A percentile compares a stretch with the other conserved stretches of the same genome.
Evolutionary conservation across 2,888 invertebrate species (phyloP).

Genomic region (Crocallis elinguaria): DNA sequence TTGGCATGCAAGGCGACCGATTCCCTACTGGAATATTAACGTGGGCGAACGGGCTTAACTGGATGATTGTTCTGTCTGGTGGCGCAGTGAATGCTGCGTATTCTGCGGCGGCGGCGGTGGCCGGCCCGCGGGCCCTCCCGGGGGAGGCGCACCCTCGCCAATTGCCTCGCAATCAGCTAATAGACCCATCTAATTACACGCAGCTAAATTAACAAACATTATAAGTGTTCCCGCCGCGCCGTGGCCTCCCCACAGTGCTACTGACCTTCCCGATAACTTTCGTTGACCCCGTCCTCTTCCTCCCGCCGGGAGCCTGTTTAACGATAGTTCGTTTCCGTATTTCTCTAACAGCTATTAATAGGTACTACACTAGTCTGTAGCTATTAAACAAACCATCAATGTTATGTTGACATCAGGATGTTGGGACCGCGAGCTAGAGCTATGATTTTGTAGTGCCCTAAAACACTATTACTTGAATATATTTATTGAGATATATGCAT

Average conservation of each 20-base stretch:
- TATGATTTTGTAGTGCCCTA: no score
- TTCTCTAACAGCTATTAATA: not conserved
- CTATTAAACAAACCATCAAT: no score
- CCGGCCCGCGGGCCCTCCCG: not conserved
- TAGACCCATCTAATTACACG: no score
- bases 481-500: no score
- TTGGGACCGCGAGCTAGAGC: no score
- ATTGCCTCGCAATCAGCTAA: not conserved
- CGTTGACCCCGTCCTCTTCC: not conserved
- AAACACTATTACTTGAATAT: no score
- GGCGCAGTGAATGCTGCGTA: not conserved
- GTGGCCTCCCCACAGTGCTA: not conserved
- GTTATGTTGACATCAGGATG: no score
- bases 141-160: conserved; percentile 2
- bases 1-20: not conserved
- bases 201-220: not conserved
- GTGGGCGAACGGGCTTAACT: conserved; percentile 19
- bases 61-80: conserved; percentile 10
- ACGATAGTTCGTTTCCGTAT: not conserved
- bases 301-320: not conserved
- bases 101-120: not conserved
- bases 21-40: conserved; percentile 4
- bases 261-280: not conserved
- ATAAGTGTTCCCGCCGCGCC: not conserved
- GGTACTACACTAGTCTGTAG: no score